Conservation (phyloP, 2,888 invertebrate species). For the Pandemis corylana region DNA sequence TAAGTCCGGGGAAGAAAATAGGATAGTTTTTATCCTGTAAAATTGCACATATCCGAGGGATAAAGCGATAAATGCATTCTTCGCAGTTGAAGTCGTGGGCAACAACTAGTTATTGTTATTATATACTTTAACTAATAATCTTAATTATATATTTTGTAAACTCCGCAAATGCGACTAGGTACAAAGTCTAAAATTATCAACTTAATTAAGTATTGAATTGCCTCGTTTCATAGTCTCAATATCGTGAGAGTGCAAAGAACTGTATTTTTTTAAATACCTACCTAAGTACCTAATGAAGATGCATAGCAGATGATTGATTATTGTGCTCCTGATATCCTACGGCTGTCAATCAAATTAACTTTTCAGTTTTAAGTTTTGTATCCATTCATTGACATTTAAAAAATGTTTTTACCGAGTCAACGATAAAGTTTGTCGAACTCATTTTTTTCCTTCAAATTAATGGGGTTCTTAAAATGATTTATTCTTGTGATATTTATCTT, state of each 20-base stretch:
- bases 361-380: slow-evolving; percentile 10
- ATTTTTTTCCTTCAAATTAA: slow-evolving; percentile 25
- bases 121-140: too few relatives aligned
- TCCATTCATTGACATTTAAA: slow-evolving; percentile 33
- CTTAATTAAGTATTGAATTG: too few relatives aligned
- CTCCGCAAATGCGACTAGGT: too few relatives aligned
- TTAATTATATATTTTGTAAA: too few relatives aligned
- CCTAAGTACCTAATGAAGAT: not conserved
- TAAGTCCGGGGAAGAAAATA: too few relatives aligned
- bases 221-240: not conserved
- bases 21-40: too few relatives aligned
- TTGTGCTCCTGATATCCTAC: slow-evolving; percentile 5
- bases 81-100: too few relatives aligned
- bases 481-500: slow-evolving; percentile 22
- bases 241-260: not conserved
- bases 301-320: not conserved
- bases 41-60: too few relatives aligned
- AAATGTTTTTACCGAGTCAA: slow-evolving; percentile 9
- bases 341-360: slow-evolving; percentile 11
- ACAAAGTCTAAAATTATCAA: too few relatives aligned
- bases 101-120: too few relatives aligned
- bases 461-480: slow-evolving; percentile 26
- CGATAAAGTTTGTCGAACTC: slow-evolving; percentile 29
- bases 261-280: not conserved
- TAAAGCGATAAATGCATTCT: too few relatives aligned